Evolutionary conservation across 1,140 invertebrate species (phyloP).

Genomic region (Drosophila mauritiana): DNA sequence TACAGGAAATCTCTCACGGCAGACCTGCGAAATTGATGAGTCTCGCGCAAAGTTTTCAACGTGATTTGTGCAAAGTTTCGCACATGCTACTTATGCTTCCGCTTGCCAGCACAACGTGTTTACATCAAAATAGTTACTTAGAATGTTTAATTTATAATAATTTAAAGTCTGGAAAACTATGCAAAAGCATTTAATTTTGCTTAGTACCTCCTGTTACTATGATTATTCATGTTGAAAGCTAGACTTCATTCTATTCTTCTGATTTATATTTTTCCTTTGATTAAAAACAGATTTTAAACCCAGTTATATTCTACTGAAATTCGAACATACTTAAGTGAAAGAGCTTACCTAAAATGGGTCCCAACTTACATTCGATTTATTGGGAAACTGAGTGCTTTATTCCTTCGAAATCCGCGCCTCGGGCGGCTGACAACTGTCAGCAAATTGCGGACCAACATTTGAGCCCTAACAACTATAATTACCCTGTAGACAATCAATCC

Average conservation of each 20-base stretch:
- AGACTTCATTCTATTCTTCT: too few relatives aligned
- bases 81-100: slow-evolving; percentile 12
- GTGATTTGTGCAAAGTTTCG: slow-evolving; percentile 23
- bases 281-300: too few relatives aligned
- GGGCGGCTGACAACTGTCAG: slow-evolving; percentile 57
- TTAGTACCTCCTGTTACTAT: too few relatives aligned
- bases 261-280: background rate
- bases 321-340: background rate
- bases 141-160: background rate
- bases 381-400: background rate
- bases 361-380: slow-evolving; percentile 9
- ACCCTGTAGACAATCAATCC: slow-evolving; percentile 38
- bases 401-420: slow-evolving; percentile 24
- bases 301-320: too few relatives aligned
- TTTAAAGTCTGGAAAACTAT: too few relatives aligned
- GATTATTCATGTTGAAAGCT: too few relatives aligned
- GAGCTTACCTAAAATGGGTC: slow-evolving; percentile 3
- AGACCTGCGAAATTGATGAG: slow-evolving; percentile 8
- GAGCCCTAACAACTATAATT: slow-evolving; percentile 59
- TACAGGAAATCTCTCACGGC: slow-evolving; percentile 47
- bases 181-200: too few relatives aligned
- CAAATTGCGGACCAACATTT: slow-evolving; percentile 39
- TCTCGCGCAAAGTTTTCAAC: background rate
- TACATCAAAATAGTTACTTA: background rate
- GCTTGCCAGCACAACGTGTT: background rate